Evolutionary conservation across 1,140 invertebrate genomes (phyloP), one percentile per base, ranked within the genome.

Genomic region (Teleogryllus occipitalis): DNA sequence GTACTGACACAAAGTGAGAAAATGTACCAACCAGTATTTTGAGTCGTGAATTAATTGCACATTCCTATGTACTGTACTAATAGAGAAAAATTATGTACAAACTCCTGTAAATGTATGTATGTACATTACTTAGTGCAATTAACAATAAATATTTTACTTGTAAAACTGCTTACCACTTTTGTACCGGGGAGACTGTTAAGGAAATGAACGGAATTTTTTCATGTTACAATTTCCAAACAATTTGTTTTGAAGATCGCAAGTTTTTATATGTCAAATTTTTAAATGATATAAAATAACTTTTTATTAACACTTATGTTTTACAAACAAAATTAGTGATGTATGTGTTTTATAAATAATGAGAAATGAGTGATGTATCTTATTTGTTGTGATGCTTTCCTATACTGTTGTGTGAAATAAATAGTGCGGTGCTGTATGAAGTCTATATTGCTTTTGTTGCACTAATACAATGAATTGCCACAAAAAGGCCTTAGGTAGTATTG

Each of bases 111-210:
- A 65, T 65, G 10, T 14, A 65, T 65, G 54, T 65, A 65, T 65
- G 54, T 65, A 65, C 18, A 65, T 65, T 65, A 14, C 54, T 10
- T 65, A 65, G 54, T 65, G 54, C 54, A 65, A 65, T 65, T 65
- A 65, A 65, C 10, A 65, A 65, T 65, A 65, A 65, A 65, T 65
- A 65, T 65, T 65, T 65, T 65, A 65, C 54, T 65, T 65, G 54
- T 65, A 65, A 65, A 65, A 7, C 10, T 65, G 18, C 18, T 65
- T 7, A 18, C 27, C 27, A 39, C 27, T 39, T 39, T 39, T 39
- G 5, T 39, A 39, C 27, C 5, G 27, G n/a, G n/a, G 27, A 39
- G 27, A 39, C 27, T 39, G 27, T 39, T 39, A 39, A 39, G 27
- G n/a, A 39, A 39, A 39, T 39, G 27, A 39, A n/a, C 5, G 27